Evolutionary conservation across 1,140 invertebrate species (phyloP).

Genomic region (Anastrepha ludens): DNA sequence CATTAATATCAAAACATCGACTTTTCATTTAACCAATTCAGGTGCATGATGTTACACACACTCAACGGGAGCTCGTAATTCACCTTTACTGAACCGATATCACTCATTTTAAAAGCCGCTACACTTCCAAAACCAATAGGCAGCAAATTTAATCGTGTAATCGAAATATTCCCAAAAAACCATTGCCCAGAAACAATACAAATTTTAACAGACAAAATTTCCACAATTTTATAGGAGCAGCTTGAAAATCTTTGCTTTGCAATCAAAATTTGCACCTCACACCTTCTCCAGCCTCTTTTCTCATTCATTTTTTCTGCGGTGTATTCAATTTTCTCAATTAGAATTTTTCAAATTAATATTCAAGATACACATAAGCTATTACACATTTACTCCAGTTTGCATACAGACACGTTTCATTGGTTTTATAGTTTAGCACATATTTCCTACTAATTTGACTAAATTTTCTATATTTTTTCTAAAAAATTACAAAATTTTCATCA

Average conservation of each 20-base stretch:
- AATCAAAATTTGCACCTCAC: slow-evolving; percentile 43
- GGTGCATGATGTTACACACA: slow-evolving; percentile 1
- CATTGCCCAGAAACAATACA: not conserved
- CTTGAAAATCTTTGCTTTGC: slow-evolving; percentile 25
- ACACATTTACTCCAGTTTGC: not conserved
- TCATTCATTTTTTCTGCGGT: slow-evolving; percentile 41
- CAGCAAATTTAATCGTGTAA: too few species aligned
- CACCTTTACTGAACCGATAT: not conserved
- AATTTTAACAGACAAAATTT: not conserved
- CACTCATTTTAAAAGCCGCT: not conserved
- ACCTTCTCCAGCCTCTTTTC: slow-evolving; percentile 39
- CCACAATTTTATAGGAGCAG: not conserved
- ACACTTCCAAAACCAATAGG: not conserved
- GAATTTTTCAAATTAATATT: not conserved
- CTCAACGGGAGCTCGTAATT: not conserved
- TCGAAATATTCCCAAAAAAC: not conserved
- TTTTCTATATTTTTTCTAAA: slow-evolving; percentile 33
- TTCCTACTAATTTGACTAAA: slow-evolving; percentile 36
- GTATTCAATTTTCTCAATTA: slow-evolving; percentile 8
- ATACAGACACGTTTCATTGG: not conserved
- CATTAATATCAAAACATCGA: not conserved
- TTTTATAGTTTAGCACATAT: slow-evolving; percentile 33
- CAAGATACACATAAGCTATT: not conserved
- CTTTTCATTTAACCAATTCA: not conserved
- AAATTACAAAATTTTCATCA: slow-evolving; percentile 36